Evolutionary conservation across 2,888 invertebrate species (phyloP), one percentile per base, ranked within the genome.

Genomic region (Resseliella maxima): DNA sequence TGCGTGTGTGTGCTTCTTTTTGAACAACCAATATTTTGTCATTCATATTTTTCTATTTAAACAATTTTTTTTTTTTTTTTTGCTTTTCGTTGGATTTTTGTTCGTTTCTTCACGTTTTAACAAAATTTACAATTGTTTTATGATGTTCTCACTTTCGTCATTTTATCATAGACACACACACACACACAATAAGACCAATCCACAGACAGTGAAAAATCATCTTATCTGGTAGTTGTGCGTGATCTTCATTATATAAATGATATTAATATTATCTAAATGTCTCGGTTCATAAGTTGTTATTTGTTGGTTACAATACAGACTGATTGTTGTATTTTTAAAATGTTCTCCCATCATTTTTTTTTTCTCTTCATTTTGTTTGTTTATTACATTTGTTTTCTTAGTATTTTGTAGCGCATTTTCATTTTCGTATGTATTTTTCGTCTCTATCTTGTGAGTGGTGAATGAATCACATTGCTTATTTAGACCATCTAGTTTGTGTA

Each of bases 191-290:
- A 18, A 8, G 72, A 10, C 15, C 72, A 35, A 0, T 10, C 72
- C 72, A 15, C 31, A 72, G 72, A 72, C 31, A 72, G 72, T 31
- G 31, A 18, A 72, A 27, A 72, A 31, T 72, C 72, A 15, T 27
- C 72, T 72, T 72, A 72, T 72, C 72, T 72, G 15, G 31, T 72
- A 72, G 72, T 8, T n/a, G 59, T 59, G 59, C 72, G 18, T 35
- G 72, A 72, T 72, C 31, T 72, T 72, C 72, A 27, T 72, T 72
- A 72, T 72, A 72, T 72, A 72, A 72, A 59, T 59, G 59, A 59
- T 59, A 59, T 59, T n/a, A 59, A 72, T 72, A 72, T 72, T 72
- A 72, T 72, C 72, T 72, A 72, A 72, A 72, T 31, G 72, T 72
- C 72, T 72, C 31, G 72, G 72, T 72, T 72, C 72, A 72, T 72